phyloP scores from a whole-genome alignment of 2,888 invertebrate species.

The Drosophila gaucha region DNA sequence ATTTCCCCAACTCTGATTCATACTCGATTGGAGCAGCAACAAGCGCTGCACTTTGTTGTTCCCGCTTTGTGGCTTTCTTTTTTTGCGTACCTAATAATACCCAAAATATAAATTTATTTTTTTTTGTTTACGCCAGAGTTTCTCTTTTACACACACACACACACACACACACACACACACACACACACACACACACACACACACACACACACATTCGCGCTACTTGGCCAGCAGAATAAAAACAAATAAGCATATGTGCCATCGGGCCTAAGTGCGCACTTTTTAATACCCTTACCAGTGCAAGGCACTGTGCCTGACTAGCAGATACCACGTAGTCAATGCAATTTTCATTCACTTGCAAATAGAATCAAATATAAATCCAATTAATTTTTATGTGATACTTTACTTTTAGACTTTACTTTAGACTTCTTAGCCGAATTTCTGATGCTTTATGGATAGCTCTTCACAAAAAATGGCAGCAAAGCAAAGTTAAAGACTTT shows the following conservation, averaged over 20 bases:
- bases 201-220: neutral
- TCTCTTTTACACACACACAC: slow-evolving; percentile 19
- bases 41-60: slow-evolving; percentile 21
- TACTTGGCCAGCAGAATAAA: slow-evolving; percentile 13
- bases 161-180: neutral
- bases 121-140: slow-evolving; percentile 6
- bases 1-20: slow-evolving; percentile 51
- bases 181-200: slow-evolving; percentile 1
- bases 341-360: no score
- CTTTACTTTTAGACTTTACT: no score
- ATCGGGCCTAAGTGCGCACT: neutral
- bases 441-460: neutral
- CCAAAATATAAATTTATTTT: neutral
- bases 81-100: neutral
- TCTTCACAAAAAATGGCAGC: neutral
- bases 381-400: no score
- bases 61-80: neutral
- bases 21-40: neutral
- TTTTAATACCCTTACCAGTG: neutral
- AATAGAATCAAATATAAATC: no score
- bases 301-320: neutral
- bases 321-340: neutral
- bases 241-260: slow-evolving; percentile 2
- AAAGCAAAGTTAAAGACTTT: neutral
- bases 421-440: no score